Conservation (phyloP, 30 jellyfish, hydroid and myxozoan species). For the Euphysa ruthae region DNA sequence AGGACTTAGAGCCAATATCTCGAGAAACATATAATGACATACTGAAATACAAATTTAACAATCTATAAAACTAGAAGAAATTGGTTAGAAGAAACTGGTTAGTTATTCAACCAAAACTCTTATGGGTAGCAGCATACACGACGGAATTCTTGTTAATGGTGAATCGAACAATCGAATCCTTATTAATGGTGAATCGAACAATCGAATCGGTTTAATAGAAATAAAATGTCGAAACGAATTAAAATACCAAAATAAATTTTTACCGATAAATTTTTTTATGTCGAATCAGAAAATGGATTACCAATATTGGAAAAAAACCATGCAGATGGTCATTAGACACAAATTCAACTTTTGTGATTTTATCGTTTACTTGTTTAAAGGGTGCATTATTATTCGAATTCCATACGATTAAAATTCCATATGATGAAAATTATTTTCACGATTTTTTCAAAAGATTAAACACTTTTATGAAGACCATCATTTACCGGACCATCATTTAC, state of each 20-base stretch:
- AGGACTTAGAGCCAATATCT: conserved; percentile 14
- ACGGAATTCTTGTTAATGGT: no score
- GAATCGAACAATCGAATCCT: conserved; percentile 25
- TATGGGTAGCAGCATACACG: conserved; percentile 39
- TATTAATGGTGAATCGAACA: conserved; percentile 3
- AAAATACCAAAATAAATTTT: neutral
- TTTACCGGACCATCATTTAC: no score
- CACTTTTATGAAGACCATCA: no score
- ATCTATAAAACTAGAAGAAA: conserved; percentile 6
- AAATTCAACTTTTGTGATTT: conserved; percentile 14
- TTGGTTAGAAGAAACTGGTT: no score
- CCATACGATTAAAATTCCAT: conserved; percentile 7
- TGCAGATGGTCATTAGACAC: conserved; percentile 31
- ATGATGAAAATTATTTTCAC: conserved; percentile 3
- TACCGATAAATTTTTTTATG: neutral
- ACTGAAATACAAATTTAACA: conserved; percentile 5
- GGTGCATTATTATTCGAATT: conserved; percentile 22
- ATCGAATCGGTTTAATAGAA: conserved; percentile 29
- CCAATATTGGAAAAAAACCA: conserved; percentile 21
- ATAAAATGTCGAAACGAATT: no score
- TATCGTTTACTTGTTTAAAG: conserved; percentile 37
- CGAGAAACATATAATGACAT: conserved; percentile 7
- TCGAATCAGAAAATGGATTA: neutral
- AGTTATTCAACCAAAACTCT: conserved; percentile 34
- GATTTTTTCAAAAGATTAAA: conserved; percentile 5